Evolutionary conservation across 2,888 invertebrate genomes (phyloP).

Genomic region (Chalcosyrphus nemorum): DNA sequence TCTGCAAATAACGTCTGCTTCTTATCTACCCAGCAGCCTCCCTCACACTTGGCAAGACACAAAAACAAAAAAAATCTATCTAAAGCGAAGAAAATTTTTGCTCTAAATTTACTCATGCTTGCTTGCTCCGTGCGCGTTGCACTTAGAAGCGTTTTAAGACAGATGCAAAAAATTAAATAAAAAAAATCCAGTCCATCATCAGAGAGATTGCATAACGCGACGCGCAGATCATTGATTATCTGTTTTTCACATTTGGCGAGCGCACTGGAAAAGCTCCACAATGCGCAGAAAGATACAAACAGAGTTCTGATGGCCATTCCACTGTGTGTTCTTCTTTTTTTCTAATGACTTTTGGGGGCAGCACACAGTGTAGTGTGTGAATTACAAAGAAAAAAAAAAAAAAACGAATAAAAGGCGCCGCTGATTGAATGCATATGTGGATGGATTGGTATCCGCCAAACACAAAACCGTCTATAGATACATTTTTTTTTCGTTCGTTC

Average conservation of each 20-base stretch:
- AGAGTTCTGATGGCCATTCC: slow-evolving; percentile 34
- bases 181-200: slow-evolving; percentile 16
- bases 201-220: slow-evolving; percentile 57
- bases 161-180: too few species aligned
- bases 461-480: slow-evolving; percentile 27
- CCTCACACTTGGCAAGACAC: too few species aligned
- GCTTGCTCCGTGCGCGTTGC: slow-evolving; percentile 33
- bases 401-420: slow-evolving; percentile 57
- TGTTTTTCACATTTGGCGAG: slow-evolving; percentile 22
- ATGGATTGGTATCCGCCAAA: slow-evolving; percentile 33
- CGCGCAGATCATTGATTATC: slow-evolving; percentile 53
- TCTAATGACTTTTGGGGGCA: slow-evolving; percentile 40
- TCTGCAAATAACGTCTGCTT: slow-evolving; percentile 62
- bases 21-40: slow-evolving; percentile 39
- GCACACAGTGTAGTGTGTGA: slow-evolving; percentile 36
- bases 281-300: slow-evolving; percentile 19
- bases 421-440: slow-evolving; percentile 70
- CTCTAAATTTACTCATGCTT: slow-evolving; percentile 59
- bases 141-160: slow-evolving; percentile 42
- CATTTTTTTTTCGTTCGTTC: slow-evolving; percentile 20
- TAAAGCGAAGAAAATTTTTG: slow-evolving; percentile 5
- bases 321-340: background rate
- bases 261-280: slow-evolving; percentile 41
- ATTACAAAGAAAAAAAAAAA: slow-evolving; percentile 46
- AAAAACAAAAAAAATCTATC: background rate